Evolutionary conservation across 2,113 vertebrate species (phyloP).

Genomic region (Pelmatolapia mariae): DNA sequence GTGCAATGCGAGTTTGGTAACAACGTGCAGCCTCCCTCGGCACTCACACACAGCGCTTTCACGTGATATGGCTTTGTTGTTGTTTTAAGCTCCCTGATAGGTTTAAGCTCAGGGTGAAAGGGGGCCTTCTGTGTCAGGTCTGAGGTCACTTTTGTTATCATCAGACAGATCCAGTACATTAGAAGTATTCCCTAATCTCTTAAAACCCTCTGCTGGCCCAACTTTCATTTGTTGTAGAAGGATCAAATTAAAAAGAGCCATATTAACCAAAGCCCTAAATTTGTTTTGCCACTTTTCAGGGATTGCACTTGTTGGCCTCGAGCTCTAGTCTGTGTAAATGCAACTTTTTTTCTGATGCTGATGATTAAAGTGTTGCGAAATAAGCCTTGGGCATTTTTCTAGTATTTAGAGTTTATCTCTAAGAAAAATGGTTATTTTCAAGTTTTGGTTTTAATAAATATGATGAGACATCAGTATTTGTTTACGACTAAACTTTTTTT

Average conservation of each 20-base stretch:
- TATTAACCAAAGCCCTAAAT: background rate
- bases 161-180: constrained; percentile 17
- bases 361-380: background rate
- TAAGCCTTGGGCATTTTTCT: background rate
- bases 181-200: constrained; percentile 28
- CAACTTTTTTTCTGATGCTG: background rate
- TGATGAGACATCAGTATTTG: background rate
- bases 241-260: background rate
- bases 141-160: constrained; percentile 40
- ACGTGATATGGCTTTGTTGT: background rate
- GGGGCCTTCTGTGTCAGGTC: constrained; percentile 16
- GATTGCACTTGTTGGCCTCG: background rate
- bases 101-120: constrained; percentile 14
- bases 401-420: background rate
- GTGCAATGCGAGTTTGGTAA: constrained; percentile 14
- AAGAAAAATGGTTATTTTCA: background rate
- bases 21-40: background rate
- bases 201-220: constrained; percentile 24
- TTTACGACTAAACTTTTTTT: background rate
- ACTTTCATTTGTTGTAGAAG: constrained; percentile 32
- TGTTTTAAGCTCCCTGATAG: constrained; percentile 1
- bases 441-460: background rate
- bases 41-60: background rate
- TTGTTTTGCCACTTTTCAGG: constrained; percentile 5
- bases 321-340: background rate